Evolutionary conservation across 2,888 invertebrate genomes (phyloP).

Genomic region (Shargacucullia verbasci): DNA sequence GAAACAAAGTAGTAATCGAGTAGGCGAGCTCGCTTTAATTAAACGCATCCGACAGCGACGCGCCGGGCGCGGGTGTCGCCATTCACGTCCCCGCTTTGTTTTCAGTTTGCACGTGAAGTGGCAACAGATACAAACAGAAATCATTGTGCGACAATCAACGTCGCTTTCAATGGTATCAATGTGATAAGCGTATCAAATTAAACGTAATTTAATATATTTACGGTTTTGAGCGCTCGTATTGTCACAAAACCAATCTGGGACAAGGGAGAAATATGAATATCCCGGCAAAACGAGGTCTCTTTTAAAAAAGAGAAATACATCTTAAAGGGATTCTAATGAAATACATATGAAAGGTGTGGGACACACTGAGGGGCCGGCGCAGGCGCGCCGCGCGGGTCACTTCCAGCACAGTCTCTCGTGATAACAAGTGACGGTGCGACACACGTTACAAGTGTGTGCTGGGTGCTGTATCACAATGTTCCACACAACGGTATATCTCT

Average conservation of each 20-base stretch:
- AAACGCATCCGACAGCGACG: slow-evolving; percentile 1
- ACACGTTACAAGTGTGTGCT: no score
- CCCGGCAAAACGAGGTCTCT: no score
- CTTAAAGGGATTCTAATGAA: slow-evolving; percentile 1
- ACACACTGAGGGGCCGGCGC: not conserved
- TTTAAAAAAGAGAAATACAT: not conserved
- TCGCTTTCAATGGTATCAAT: slow-evolving; percentile 1
- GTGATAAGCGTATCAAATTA: not conserved
- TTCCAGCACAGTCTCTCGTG: not conserved
- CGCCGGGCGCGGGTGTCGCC: not conserved
- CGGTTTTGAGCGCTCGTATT: not conserved
- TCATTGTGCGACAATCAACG: not conserved
- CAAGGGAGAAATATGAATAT: slow-evolving; percentile 1
- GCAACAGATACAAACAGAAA: not conserved
- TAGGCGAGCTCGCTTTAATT: slow-evolving; percentile 3
- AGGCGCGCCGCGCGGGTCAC: not conserved
- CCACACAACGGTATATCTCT: no score
- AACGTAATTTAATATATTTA: slow-evolving; percentile 6
- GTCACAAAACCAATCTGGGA: slow-evolving; percentile 3
- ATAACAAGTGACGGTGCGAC: no score
- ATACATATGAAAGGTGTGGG: slow-evolving; percentile 1
- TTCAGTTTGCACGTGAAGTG: not conserved
- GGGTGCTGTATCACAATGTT: no score
- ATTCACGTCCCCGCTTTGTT: not conserved
- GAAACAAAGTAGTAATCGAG: not conserved